These are phyloP conservation scores for Chanos chanos DNA, from an alignment of 2,797 vertebrate species.

Conservation along the genomic window DNA sequence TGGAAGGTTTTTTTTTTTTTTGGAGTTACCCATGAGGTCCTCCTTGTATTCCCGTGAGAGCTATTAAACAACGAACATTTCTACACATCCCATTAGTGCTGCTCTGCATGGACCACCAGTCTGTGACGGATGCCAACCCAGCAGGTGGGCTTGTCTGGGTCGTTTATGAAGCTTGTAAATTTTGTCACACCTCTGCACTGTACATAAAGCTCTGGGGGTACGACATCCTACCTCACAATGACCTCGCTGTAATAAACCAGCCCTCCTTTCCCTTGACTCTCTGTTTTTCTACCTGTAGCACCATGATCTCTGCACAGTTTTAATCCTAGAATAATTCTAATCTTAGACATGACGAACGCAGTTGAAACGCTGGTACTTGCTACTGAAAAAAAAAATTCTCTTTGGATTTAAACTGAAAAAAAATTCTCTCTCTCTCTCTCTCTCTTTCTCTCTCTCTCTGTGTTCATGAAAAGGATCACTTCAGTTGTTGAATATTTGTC, in stretches of 20 bases:
- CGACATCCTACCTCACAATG: constrained; percentile 7
- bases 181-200: not conserved
- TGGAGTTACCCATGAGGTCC: too few species aligned
- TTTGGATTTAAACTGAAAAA: too few species aligned
- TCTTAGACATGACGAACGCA: too few species aligned
- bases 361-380: too few species aligned
- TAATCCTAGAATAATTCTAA: too few species aligned
- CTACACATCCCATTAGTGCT: not conserved
- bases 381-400: too few species aligned
- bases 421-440: too few species aligned
- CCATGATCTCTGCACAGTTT: constrained; percentile 5
- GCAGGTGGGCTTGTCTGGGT: not conserved
- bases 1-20: too few species aligned
- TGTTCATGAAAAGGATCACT: too few species aligned
- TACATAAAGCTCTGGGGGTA: constrained; percentile 4
- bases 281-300: not conserved
- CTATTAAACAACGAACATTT: constrained; percentile 17
- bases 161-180: constrained; percentile 9
- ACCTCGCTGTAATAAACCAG: constrained; percentile 22
- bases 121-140: not conserved
- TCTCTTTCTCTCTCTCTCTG: too few species aligned
- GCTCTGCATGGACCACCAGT: not conserved
- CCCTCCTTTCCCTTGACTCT: constrained; percentile 4
- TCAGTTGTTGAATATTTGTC: not conserved
- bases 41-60: constrained; percentile 18